A percentile compares a stretch with the other conserved stretches of the same genome.
Evolutionary conservation across 2,888 invertebrate species (phyloP).

Genomic region (Agonopterix subpropinquella): DNA sequence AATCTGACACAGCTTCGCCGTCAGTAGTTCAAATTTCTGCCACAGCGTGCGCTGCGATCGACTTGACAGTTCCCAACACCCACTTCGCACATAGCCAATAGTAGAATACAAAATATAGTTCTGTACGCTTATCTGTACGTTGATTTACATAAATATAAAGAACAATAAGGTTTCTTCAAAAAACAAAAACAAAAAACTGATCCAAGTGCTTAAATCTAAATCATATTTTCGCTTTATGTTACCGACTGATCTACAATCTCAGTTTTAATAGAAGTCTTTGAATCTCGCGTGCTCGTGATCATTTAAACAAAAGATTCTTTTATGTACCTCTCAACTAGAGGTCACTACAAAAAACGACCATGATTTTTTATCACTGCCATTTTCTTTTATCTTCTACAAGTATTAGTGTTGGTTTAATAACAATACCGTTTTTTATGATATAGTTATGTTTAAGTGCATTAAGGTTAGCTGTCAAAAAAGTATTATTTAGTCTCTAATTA

Average conservation of each 20-base stretch:
- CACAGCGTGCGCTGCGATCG: too few relatives aligned
- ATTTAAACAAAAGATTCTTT: slow-evolving; percentile 4
- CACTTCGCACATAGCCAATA: too few relatives aligned
- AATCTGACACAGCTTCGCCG: too few relatives aligned
- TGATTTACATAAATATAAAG: too few relatives aligned
- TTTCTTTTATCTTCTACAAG: slow-evolving; percentile 1
- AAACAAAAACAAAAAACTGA: too few relatives aligned
- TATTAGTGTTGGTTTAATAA: neutral
- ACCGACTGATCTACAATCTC: neutral
- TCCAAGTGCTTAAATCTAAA: too few relatives aligned
- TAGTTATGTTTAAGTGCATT: slow-evolving; percentile 1
- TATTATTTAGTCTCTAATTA: slow-evolving; percentile 1
- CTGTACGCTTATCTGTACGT: too few relatives aligned
- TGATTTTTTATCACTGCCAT: slow-evolving; percentile 6
- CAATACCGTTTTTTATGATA: slow-evolving; percentile 4
- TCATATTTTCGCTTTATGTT: neutral
- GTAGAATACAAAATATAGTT: too few relatives aligned
- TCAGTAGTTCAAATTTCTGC: too few relatives aligned
- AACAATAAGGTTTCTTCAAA: too few relatives aligned
- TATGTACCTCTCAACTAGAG: slow-evolving; percentile 1
- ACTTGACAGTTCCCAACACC: too few relatives aligned
- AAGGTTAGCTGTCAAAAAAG: slow-evolving; percentile 4
- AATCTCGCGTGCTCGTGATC: slow-evolving; percentile 2
- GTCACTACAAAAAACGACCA: slow-evolving; percentile 3
- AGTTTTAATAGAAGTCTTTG: too few relatives aligned